Base-by-base conservation (phyloP, 1,140 invertebrate species). In the Chironomus striatipennis region DNA sequence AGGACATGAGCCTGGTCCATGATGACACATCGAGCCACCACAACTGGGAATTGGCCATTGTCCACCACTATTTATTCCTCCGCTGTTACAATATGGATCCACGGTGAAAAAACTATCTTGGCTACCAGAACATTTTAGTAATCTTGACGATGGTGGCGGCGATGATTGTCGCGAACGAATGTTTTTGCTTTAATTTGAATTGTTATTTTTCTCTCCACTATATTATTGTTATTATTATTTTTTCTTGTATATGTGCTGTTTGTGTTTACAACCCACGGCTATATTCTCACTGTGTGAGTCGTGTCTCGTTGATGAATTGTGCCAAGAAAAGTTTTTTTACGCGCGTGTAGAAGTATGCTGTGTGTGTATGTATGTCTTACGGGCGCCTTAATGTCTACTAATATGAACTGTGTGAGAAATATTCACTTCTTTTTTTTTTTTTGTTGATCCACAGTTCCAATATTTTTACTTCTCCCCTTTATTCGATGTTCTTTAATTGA, bases 101-200 rank as follows among this genome's bases (percentile, higher is more conserved):
- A 81, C 80, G 80, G 81, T 81, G 81, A 12, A n/a, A n/a, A 82
- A 82, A 81, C 81, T 82, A 76, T 82, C 81, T 81, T 82, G 81
- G 81, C 81, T 82, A 82, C 81, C 81, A 82, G 81, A 82, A 79
- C 81, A 82, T 82, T 82, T 81, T 78, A 82, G 79, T 70, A 70
- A 20, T 78, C 81, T 80, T 79, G 81, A 81, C 78, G 79, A 80
- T 80, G 81, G 79, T 77, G 81, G 75, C 24, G 75, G 81, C 79
- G 81, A 77, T 76, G 80, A 80, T 78, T 82, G 81, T 75, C 81
- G 79, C 20, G 65, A 70, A 70, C 18, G 65, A 21, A 18, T 70
- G 17, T 70, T 70, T 70, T 70, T 70, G 47, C 24, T 34, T n/a
- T 57, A 57, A 57, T 57, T 34, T 57, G 47, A 57, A n/a, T 57